Evolutionary conservation across 2,113 vertebrate genomes (phyloP).

Genomic region (Rafetus swinhoei): DNA sequence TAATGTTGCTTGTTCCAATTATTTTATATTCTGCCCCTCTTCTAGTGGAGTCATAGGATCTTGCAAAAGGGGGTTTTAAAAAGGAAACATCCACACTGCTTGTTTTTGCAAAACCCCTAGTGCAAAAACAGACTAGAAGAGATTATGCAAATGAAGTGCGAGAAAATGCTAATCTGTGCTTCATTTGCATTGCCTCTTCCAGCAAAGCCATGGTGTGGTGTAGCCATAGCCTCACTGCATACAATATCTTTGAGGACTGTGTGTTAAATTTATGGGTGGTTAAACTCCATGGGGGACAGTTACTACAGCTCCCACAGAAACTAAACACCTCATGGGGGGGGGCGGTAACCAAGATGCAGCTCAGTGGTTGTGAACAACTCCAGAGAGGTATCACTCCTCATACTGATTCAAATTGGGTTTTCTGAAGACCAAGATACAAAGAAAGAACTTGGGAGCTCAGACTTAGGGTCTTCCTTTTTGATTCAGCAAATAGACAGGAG

Average conservation of each 20-base stretch:
- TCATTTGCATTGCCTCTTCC: too few species aligned
- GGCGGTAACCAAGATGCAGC: neutral
- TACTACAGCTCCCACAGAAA: neutral
- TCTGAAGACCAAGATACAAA: neutral
- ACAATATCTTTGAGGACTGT: neutral
- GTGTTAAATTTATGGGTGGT: neutral
- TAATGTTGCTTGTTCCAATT: neutral
- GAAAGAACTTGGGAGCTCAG: neutral
- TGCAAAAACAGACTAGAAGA: too few species aligned
- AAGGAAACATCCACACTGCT: too few species aligned
- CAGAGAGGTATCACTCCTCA: neutral
- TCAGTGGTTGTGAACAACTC: neutral
- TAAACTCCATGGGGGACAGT: neutral
- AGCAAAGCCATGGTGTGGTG: too few species aligned
- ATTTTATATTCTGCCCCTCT: neutral
- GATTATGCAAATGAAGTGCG: too few species aligned
- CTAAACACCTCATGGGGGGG: neutral
- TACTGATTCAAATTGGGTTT: neutral
- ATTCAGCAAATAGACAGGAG: neutral
- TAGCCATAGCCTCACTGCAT: too few species aligned
- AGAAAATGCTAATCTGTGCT: too few species aligned
- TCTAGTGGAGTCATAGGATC: too few species aligned
- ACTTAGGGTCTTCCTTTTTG: neutral
- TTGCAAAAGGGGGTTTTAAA: too few species aligned
- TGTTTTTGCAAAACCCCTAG: too few species aligned